A percentile compares a stretch with the other conserved stretches of the same genome.
Conservation (phyloP, 1,140 invertebrate genomes). For the Chionoecetes opilio region DNA sequence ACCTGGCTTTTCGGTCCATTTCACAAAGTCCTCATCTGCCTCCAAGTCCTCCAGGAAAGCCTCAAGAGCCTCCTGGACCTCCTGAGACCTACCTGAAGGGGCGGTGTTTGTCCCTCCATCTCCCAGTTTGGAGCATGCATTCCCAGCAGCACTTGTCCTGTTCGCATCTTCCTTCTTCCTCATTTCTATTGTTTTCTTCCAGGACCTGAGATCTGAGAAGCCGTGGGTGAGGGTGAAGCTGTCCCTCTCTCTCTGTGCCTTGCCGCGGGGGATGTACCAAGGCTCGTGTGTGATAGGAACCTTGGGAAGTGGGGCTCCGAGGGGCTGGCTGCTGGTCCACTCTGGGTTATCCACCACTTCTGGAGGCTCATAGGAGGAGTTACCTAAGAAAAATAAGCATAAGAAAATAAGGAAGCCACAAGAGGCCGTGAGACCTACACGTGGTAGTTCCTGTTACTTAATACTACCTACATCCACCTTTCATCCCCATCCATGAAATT, state of each 20-base stretch:
- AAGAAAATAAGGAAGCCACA: too few species aligned
- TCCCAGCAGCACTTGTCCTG: neutral
- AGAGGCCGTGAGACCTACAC: too few species aligned
- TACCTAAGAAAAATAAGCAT: too few species aligned
- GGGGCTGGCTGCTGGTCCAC: slow-evolving; percentile 68
- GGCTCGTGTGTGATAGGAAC: slow-evolving; percentile 60
- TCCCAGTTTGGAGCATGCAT: neutral
- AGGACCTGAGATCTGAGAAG: slow-evolving; percentile 53
- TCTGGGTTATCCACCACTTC: slow-evolving; percentile 21
- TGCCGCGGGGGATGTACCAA: slow-evolving; percentile 18
- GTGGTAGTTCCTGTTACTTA: too few species aligned
- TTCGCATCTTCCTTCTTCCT: neutral
- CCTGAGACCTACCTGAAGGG: neutral
- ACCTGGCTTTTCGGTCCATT: slow-evolving; percentile 61
- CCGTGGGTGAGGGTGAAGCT: slow-evolving; percentile 66
- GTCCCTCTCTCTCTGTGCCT: neutral
- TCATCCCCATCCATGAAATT: too few species aligned
- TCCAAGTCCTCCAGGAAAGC: slow-evolving; percentile 54
- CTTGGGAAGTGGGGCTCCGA: slow-evolving; percentile 63
- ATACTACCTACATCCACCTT: too few species aligned
- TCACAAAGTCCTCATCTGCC: slow-evolving; percentile 44
- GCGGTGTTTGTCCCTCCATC: neutral
- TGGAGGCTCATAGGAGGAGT: slow-evolving; percentile 70
- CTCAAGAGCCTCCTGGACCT: slow-evolving; percentile 40
- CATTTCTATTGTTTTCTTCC: slow-evolving; percentile 69